Conservation (phyloP, 2,113 vertebrate species). For the Channa argus region DNA sequence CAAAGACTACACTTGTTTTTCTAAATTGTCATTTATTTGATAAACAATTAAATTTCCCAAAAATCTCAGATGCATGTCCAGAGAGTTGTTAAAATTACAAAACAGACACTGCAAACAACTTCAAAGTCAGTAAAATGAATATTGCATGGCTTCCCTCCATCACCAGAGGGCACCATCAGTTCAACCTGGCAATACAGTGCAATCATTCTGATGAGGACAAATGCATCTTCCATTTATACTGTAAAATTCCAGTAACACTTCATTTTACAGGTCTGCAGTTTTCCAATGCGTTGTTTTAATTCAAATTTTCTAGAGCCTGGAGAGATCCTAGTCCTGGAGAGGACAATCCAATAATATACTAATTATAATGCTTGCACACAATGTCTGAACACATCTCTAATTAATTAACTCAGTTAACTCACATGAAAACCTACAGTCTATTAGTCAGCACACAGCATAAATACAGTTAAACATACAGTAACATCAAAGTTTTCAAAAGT, state of each 20-base stretch:
- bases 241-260: conserved; percentile 1
- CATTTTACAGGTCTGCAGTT: conserved; percentile 28
- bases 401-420: conserved; percentile 6
- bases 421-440: too few relatives aligned
- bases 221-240: conserved; percentile 17
- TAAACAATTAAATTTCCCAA: conserved; percentile 44
- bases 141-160: conserved; percentile 34
- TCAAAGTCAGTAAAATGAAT: conserved; percentile 32
- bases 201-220: conserved; percentile 33
- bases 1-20: conserved; percentile 2
- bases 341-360: background rate
- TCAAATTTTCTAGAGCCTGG: background rate
- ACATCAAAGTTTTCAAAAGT: background rate
- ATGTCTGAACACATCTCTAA: background rate
- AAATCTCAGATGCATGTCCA: conserved; percentile 18
- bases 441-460: too few relatives aligned
- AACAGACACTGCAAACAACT: conserved; percentile 35
- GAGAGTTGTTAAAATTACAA: conserved; percentile 35
- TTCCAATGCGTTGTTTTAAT: background rate
- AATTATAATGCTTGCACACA: background rate
- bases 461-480: background rate
- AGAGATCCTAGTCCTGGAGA: background rate
- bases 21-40: conserved; percentile 56
- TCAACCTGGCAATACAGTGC: conserved; percentile 38
- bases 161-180: conserved; percentile 52